Conservation (phyloP, 2,888 invertebrate species). For the Cryptophagus acutangulus region DNA sequence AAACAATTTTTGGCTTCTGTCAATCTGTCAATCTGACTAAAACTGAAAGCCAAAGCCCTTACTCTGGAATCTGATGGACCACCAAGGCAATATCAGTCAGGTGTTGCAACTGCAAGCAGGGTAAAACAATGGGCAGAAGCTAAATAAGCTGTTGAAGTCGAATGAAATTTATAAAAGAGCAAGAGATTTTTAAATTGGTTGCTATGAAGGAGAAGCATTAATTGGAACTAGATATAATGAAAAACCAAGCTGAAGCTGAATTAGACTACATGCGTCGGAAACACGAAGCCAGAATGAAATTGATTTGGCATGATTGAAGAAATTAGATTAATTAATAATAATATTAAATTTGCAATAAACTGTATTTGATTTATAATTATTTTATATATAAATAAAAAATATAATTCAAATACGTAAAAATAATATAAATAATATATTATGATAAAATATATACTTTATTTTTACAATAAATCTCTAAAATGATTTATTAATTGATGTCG, state of each 20-base stretch:
- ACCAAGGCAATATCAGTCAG: not conserved
- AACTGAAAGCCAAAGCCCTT: slow-evolving; percentile 1
- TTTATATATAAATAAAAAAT: not conserved
- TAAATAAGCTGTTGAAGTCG: not conserved
- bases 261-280: not conserved
- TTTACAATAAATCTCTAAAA: slow-evolving; percentile 1
- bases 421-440: not conserved
- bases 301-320: no score
- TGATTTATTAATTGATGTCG: slow-evolving; percentile 1
- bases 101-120: not conserved
- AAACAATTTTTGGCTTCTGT: no score
- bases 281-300: slow-evolving; percentile 1
- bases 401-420: slow-evolving; percentile 1
- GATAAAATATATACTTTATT: not conserved
- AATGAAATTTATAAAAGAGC: not conserved
- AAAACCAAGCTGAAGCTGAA: not conserved
- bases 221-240: slow-evolving; percentile 1
- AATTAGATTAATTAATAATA: no score
- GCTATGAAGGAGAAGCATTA: slow-evolving; percentile 2
- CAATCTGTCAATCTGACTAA: not conserved
- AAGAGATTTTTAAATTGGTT: not conserved
- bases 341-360: no score
- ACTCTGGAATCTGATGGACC: not conserved
- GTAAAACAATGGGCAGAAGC: not conserved
- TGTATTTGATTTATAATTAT: no score